A percentile compares a stretch with the other conserved stretches of the same genome.
phyloP scores from a whole-genome alignment of 2,888 invertebrate genomes.

The Graphium colonna region DNA sequence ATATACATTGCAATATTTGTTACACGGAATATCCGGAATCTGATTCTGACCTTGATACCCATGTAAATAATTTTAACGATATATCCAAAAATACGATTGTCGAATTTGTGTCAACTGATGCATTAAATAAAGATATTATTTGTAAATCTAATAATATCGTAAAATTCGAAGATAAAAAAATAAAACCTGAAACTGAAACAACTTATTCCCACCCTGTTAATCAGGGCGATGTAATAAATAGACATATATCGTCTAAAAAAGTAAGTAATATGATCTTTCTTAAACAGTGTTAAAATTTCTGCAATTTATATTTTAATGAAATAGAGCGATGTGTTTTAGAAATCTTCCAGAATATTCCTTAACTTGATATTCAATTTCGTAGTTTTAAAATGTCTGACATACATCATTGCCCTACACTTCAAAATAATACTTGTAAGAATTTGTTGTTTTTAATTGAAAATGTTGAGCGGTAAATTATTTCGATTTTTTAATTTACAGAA shows the following conservation, averaged over 20 bases:
- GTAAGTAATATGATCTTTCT: slow-evolving; percentile 14
- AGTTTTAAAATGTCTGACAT: too few relatives aligned
- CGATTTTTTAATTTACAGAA: neutral
- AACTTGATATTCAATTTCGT: too few relatives aligned
- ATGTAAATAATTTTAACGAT: neutral
- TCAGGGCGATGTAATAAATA: neutral
- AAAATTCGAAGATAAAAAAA: neutral
- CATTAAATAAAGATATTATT: neutral
- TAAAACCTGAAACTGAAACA: neutral
- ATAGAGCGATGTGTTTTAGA: too few relatives aligned
- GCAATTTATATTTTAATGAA: too few relatives aligned
- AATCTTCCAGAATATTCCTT: too few relatives aligned
- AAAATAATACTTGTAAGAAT: too few relatives aligned
- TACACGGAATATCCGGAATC: neutral
- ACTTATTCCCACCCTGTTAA: neutral
- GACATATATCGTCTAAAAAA: neutral
- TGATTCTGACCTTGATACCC: neutral
- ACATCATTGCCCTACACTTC: too few relatives aligned
- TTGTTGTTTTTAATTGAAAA: too few relatives aligned
- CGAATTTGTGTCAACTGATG: neutral
- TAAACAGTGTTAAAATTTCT: slow-evolving; percentile 2
- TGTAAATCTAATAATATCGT: neutral
- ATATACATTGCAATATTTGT: neutral
- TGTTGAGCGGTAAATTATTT: too few relatives aligned
- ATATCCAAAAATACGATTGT: neutral